Base-by-base conservation (phyloP, 2,888 invertebrate species). In the Eupithecia dodoneata region DNA sequence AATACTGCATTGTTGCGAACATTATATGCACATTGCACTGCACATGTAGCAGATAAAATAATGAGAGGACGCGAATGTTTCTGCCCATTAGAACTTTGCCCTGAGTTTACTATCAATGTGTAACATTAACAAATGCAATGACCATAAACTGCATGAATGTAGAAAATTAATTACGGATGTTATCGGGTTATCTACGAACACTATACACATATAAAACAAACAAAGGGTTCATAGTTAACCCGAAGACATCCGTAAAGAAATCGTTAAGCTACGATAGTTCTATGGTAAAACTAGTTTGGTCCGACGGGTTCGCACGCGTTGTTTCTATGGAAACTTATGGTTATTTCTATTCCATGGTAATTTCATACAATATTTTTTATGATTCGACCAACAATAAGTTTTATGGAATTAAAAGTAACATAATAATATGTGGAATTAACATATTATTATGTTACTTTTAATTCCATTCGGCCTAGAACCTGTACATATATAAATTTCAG, bases 11-110 rank as follows among this genome's bases (percentile, higher is more conserved):
- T n/a, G n/a, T 45, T 63, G 47, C 47, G 45, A 45, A 63, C 47
- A 49, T 67, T 75, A 67, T 84, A 87, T 85, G 84, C 81, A 30
- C 30, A 30, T 30, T 30, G 30, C 30, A 30, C 30, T 30, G 30
- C 30, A 84, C 84, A 70, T 81, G 82, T 80, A 85, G 83, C 82
- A 76, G 73, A 84, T 85, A 87, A 86, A 84, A 87, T 87, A 86
- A 84, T 81, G 77, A 80, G 81, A 78, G 84, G 80, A 80, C 76
- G 77, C 82, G 81, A 69, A n/a, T 67, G 69, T 69, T 44, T 7
- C 6, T 42, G 69, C 15, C 9, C n/a, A 47, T 44, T 44, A 69
- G 7, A 13, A 7, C 44, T 42, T 66, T 42, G 15, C 13, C 9
- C 55, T 55, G 7, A 9, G n/a, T 55, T 55, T 15, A 52, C 52